Percentiles rank a stretch among this genome's conserved stretches.
phyloP scores from a whole-genome alignment of 2,797 vertebrate species.

The Diplodus puntazzo region DNA sequence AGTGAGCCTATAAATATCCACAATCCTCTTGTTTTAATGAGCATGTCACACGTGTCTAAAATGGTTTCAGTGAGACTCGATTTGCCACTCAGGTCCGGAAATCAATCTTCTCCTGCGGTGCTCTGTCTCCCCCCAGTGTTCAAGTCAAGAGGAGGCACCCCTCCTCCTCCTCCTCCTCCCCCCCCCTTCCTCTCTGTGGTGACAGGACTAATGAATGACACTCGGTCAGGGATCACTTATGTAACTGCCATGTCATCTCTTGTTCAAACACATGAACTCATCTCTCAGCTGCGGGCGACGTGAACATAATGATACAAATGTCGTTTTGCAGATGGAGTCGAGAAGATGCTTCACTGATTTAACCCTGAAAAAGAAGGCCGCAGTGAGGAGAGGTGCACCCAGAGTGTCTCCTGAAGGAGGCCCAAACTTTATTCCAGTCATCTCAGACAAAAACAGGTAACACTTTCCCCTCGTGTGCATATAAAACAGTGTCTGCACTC shows the following conservation, averaged over 20 bases:
- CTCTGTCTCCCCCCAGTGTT: slow-evolving; percentile 81
- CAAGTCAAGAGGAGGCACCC: not conserved
- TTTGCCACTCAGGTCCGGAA: not conserved
- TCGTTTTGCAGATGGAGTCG: not conserved
- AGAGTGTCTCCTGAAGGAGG: not conserved
- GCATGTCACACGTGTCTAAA: slow-evolving; percentile 37
- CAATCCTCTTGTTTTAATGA: slow-evolving; percentile 19
- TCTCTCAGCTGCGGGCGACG: slow-evolving; percentile 20
- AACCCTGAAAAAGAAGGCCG: not conserved
- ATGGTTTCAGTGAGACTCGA: slow-evolving; percentile 40
- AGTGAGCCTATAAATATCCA: not conserved
- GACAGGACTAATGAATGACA: slow-evolving; percentile 14
- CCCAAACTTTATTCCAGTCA: too few species aligned
- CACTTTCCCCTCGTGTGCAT: slow-evolving; percentile 3
- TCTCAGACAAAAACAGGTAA: not conserved
- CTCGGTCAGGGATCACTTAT: slow-evolving; percentile 35
- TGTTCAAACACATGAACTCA: slow-evolving; percentile 20
- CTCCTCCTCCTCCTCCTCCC: not conserved
- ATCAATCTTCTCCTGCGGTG: slow-evolving; percentile 20
- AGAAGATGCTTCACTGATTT: not conserved
- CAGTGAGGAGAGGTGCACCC: not conserved
- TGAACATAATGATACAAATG: slow-evolving; percentile 3
- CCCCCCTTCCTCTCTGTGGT: too few species aligned
- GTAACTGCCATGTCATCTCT: slow-evolving; percentile 43
- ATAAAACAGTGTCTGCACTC: not conserved